Evolutionary conservation across 2,113 vertebrate genomes (phyloP), one percentile per base, ranked within the genome.

Genomic region (Hiodon tergisus): DNA sequence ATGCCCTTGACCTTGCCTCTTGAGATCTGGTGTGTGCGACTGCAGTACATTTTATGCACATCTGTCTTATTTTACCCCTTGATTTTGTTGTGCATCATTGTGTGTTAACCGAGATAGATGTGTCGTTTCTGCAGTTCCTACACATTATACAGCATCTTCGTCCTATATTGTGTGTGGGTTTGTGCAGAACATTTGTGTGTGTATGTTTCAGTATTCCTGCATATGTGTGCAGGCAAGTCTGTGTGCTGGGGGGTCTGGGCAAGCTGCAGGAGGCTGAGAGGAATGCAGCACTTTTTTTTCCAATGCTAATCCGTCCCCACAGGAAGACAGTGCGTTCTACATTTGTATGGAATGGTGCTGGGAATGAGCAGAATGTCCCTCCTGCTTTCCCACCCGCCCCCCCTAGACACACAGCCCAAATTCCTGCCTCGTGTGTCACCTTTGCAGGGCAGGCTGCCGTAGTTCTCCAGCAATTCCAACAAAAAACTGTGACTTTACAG

Each of bases 241-340:
- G 74, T 57, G 50, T 31, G 67, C 59, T 86, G 77, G 89, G 85
- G 52, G 78, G 76, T 81, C 80, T 59, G 47, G 53, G 73, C 16
- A 6, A 76, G 74, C 78, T 71, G 65, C 66, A 74, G 69, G 73
- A 74, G 60, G 75, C 65, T 16, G 51, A 14, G 4, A 69, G 65
- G 61, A 74, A 81, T 77, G 76, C 76, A 11, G 9, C 46, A n/a
- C 60, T 75, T 73, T 79, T 63, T 79, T 77, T 83, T 80, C 53
- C 77, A 13, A 84, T 84, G 82, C 77, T 84, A 84, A 84, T 82
- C 77, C 46, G 4, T 78, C 82, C 79, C 82, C 68, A 75, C 79
- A 82, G 82, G 82, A 84, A 80, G 77, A 73, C 73, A 54, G 55
- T 53, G 62, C 60, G 76, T 76, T 76, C 78, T 84, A 84, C 80